Percentiles rank a stretch among this genome's conserved stretches.
phyloP scores from a whole-genome alignment of 2,888 invertebrate genomes.

The Harpalus rufipes region DNA sequence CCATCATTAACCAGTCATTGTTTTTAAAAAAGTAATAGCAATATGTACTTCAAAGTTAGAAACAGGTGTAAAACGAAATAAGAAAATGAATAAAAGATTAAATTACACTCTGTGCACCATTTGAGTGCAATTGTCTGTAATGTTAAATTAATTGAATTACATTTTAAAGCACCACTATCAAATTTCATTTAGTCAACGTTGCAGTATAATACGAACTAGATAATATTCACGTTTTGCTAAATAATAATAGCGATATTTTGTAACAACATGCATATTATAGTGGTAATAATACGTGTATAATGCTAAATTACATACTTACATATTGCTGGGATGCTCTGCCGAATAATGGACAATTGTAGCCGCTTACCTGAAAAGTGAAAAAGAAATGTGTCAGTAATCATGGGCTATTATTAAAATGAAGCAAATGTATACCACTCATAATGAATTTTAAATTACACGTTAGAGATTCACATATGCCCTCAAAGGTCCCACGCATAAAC shows the following conservation, averaged over 20 bases:
- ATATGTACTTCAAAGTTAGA: neutral
- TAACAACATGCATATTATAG: slow-evolving; percentile 53
- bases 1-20: no score
- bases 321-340: slow-evolving; percentile 47
- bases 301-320: slow-evolving; percentile 64
- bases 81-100: neutral
- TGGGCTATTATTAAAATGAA: slow-evolving; percentile 65
- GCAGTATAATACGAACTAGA: slow-evolving; percentile 49
- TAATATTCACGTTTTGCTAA: slow-evolving; percentile 49
- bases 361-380: slow-evolving; percentile 60
- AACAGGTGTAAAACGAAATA: neutral
- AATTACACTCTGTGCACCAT: neutral
- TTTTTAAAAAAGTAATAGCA: neutral
- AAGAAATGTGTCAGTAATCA: slow-evolving; percentile 66
- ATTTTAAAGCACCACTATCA: slow-evolving; percentile 45
- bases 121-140: slow-evolving; percentile 6
- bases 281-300: slow-evolving; percentile 64
- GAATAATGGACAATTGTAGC: slow-evolving; percentile 57
- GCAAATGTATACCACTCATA: slow-evolving; percentile 56
- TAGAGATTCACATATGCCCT: slow-evolving; percentile 47
- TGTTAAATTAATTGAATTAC: slow-evolving; percentile 48
- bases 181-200: slow-evolving; percentile 47
- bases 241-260: slow-evolving; percentile 51
- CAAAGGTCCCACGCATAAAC: slow-evolving; percentile 19
- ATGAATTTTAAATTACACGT: slow-evolving; percentile 66